These are phyloP conservation scores for Ciconia boyciana DNA, from an alignment of 2,113 vertebrate species.

Conservation along the genomic window DNA sequence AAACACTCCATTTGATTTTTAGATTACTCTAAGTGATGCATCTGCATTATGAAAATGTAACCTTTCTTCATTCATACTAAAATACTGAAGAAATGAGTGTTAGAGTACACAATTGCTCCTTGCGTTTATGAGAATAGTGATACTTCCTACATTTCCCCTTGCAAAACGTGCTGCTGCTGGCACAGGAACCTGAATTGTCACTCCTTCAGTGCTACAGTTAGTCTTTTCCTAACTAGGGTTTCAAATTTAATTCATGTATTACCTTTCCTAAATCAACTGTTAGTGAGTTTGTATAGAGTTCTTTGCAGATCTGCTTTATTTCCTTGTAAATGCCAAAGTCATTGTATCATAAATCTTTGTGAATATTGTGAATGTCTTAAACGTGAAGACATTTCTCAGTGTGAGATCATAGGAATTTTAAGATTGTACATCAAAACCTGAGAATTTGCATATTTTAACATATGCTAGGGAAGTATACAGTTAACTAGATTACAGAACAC, in stretches of 20 bases:
- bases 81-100: not conserved
- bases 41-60: constrained; percentile 45
- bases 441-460: not conserved
- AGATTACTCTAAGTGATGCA: constrained; percentile 22
- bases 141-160: not conserved
- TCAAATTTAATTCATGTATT: constrained; percentile 18
- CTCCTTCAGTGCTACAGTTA: constrained; percentile 19
- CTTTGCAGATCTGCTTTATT: constrained; percentile 39
- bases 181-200: not conserved
- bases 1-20: constrained; percentile 60
- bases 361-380: constrained; percentile 3
- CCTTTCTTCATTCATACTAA: constrained; percentile 44
- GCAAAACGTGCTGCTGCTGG: not conserved
- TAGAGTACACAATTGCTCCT: not conserved
- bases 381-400: not conserved
- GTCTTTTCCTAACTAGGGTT: not conserved
- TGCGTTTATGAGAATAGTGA: not conserved
- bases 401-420: not conserved
- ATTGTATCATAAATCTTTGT: constrained; percentile 21
- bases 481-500: not conserved
- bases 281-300: not conserved
- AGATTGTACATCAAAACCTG: not conserved
- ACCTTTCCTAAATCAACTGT: not conserved
- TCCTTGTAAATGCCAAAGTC: constrained; percentile 20
- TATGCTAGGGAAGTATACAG: not conserved